Base-by-base conservation (phyloP, 2,888 invertebrate genomes). In the Idaea aversata region DNA sequence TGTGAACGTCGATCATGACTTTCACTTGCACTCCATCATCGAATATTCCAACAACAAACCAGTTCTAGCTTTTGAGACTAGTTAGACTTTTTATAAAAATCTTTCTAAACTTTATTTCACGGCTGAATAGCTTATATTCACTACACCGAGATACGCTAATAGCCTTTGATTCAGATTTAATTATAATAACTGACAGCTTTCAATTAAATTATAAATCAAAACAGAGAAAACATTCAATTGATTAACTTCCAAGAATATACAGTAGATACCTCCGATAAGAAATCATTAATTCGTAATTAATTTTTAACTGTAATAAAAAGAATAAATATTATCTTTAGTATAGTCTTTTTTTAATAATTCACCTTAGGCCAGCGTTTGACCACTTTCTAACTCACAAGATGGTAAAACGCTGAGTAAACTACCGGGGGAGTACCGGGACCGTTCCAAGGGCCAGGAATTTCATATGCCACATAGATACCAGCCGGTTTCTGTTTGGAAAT, bases 1-100 rank as follows among this genome's bases (percentile, higher is more conserved):
- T 80, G 78, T 82, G 82, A 85, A 87, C 88, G 84, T 80, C 83
- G 85, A 87, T 89, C 86, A 87, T 88, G 85, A 91, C 92, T 92
- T 92, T 92, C 92, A 91, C 92, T 91, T 87, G 83, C 88, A 90
- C 87, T 89, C 87, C 83, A 89, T 90, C 89, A 87, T 83, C 86
- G 83, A 87, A 90, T 88, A 91, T 88, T 90, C 85, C 78, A 78
- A 85, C 82, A 82, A 77, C 78, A 88, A 90, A 91, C 91, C 88
- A 83, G 91, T 91, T 91, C 80, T 81, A 75, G 71, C 77, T 78
- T 81, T 82, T 76, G 75, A 80, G 77, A 80, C 82, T 79, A 81
- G 83, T 80, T 81, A 82, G 79, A 77, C 81, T 79, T 81, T 78
- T 76, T 79, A 72, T 71, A 73, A 70, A 77, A 66, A 71, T 77